Evolutionary conservation across 2,113 vertebrate species (phyloP).

Genomic region (Zosterops hypoxanthus): DNA sequence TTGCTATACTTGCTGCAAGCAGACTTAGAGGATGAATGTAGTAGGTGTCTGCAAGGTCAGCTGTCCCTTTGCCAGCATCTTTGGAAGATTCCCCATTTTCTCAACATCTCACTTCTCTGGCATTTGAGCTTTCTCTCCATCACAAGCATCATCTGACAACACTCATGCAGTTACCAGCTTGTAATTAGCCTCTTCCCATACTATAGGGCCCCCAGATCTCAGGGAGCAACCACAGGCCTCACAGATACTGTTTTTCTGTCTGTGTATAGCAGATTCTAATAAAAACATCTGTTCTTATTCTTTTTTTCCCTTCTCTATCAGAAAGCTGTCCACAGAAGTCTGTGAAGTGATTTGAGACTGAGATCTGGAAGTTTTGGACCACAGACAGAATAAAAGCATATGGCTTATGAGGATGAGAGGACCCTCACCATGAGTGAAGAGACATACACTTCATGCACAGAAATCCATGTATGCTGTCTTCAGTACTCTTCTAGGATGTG

Average conservation of each 20-base stretch:
- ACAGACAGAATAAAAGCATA: neutral
- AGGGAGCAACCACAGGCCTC: neutral
- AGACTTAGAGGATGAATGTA: neutral
- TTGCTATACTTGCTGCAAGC: neutral
- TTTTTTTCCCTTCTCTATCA: neutral
- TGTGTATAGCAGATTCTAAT: neutral
- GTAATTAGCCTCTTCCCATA: neutral
- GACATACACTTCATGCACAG: neutral
- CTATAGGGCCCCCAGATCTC: neutral
- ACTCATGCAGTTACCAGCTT: neutral
- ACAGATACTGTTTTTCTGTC: neutral
- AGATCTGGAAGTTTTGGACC: neutral
- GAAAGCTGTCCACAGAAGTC: neutral
- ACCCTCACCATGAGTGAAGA: neutral
- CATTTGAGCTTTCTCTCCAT: neutral
- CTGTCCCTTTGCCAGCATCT: neutral
- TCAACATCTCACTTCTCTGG: neutral
- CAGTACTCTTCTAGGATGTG: neutral
- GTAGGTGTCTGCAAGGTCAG: neutral
- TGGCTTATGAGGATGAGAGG: neutral
- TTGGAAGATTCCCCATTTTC: neutral
- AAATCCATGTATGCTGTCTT: neutral
- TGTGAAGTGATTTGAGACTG: neutral
- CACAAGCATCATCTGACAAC: neutral
- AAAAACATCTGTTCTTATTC: neutral